phyloP scores from a whole-genome alignment of 2,113 vertebrate species.

The Pseudonaja textilis region DNA sequence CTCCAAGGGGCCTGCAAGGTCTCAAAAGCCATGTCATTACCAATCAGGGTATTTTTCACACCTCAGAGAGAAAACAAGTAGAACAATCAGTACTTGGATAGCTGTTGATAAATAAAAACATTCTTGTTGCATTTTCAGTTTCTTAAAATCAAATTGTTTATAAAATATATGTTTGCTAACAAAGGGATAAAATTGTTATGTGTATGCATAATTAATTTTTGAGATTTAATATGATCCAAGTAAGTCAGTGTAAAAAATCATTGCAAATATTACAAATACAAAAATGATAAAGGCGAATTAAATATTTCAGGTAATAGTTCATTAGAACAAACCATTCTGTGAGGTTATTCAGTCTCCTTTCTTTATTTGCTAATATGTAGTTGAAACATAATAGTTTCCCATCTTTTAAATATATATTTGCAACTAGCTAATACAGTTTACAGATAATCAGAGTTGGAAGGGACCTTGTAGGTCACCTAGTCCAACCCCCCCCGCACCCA shows the following conservation, averaged over 20 bases:
- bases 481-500: too few relatives aligned
- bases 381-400: not conserved
- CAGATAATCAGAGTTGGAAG: too few relatives aligned
- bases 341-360: not conserved
- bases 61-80: conserved; percentile 65
- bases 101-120: not conserved
- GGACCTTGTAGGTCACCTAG: too few relatives aligned
- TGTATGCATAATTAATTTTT: not conserved
- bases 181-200: not conserved
- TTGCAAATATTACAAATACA: not conserved
- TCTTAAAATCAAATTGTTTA: not conserved
- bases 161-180: not conserved
- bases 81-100: not conserved
- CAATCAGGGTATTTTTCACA: conserved; percentile 80
- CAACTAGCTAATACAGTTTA: not conserved
- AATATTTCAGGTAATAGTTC: not conserved
- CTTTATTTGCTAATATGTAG: not conserved
- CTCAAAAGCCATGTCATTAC: conserved; percentile 83
- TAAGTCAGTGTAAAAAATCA: not conserved
- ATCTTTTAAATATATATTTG: not conserved
- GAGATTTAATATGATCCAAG: not conserved
- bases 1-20: conserved; percentile 79
- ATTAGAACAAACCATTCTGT: too few relatives aligned
- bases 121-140: not conserved
- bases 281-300: not conserved